Base-by-base conservation (phyloP, 2,888 invertebrate species). In the Nycteola revayana region DNA sequence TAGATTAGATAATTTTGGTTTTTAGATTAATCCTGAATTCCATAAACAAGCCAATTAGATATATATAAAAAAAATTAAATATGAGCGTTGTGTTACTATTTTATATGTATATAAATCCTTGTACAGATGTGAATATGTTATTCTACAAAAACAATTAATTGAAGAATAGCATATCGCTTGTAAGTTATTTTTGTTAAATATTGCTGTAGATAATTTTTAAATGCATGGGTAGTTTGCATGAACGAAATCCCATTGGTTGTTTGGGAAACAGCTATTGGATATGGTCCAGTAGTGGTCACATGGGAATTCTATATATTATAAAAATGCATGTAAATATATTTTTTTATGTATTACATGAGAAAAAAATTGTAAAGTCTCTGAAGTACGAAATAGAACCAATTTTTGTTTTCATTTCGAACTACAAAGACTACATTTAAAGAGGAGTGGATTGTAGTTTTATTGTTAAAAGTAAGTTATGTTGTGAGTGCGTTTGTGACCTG, bases 211-310 rank as follows among this genome's bases (percentile, higher is more conserved):
- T 33, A 65, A 66, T 65, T 67, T 65, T n/a, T 57, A 64, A 66
- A 67, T 71, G 80, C 80, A 80, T 80, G 79, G 69, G 70, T 70
- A 60, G 51, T 67, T 70, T 76, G 77, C 80, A 76, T 78, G 75
- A 64, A 14, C 14, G 14, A 2, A 5, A 5, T 14, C 3, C 5
- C 14, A 14, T 14, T 5, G 2, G 14, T n/a, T 14, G 14, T 5
- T 5, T 14, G 14, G 14, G 5, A 14, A 14, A 3, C 14, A 5
- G 14, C 14, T 14, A 14, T 38, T 27, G 36, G 37, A 22, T 28
- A 32, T 34, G 5, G 31, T 29, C 25, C 25, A 33, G 27, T 43
- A 22, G 18, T 28, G 32, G 37, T 11, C 37, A 35, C 37, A 46
- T 49, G 41, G 51, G 46, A 36, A 38, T 31, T 41, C 40, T 33